phyloP scores from a whole-genome alignment of 1,140 invertebrate genomes.

The Araneus ventricosus region DNA sequence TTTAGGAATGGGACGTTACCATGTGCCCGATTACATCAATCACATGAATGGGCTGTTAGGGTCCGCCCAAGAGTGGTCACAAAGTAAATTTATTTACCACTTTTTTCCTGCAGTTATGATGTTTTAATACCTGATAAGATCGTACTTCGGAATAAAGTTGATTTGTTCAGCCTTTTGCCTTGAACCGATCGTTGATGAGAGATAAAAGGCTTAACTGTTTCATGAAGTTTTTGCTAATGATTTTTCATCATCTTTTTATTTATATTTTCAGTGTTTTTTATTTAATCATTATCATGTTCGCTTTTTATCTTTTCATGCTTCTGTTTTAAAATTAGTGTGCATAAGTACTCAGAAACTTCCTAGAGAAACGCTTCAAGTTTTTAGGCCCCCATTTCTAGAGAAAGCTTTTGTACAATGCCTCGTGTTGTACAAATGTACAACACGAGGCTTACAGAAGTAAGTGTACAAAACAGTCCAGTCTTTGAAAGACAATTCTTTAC shows the following conservation, averaged over 20 bases:
- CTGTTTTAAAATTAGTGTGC: too few relatives aligned
- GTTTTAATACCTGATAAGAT: constrained; percentile 6
- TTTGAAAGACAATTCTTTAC: too few relatives aligned
- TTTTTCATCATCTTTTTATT: background rate
- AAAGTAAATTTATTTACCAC: constrained; percentile 19
- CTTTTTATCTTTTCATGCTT: too few relatives aligned
- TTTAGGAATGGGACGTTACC: background rate
- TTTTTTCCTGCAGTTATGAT: background rate
- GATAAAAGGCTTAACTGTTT: background rate
- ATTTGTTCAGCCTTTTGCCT: background rate
- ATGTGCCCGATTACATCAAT: background rate
- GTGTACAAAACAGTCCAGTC: too few relatives aligned
- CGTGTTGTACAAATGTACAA: too few relatives aligned
- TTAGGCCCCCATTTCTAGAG: too few relatives aligned
- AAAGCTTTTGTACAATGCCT: too few relatives aligned
- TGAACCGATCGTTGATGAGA: background rate
- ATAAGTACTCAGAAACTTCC: too few relatives aligned
- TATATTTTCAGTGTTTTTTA: background rate
- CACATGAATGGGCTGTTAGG: background rate
- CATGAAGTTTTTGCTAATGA: background rate
- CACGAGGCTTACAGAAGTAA: too few relatives aligned
- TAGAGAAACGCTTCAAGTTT: too few relatives aligned
- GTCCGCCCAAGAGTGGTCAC: background rate
- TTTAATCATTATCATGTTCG: background rate
- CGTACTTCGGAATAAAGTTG: background rate